Evolutionary conservation across 1,140 invertebrate genomes (phyloP).

Genomic region (Batillaria attramentaria): DNA sequence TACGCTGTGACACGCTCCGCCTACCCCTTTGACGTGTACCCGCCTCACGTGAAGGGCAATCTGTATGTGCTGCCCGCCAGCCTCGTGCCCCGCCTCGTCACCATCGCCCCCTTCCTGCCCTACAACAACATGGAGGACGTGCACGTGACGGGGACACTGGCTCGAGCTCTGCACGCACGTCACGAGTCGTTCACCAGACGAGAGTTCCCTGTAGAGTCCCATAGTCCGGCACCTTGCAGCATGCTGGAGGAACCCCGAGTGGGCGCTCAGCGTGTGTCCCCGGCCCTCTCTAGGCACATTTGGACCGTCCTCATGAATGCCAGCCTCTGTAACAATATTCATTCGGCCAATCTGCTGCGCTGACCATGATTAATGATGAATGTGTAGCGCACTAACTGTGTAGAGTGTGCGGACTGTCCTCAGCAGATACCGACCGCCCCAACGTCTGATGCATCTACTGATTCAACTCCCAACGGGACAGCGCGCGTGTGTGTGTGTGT

Average conservation of each 20-base stretch:
- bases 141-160: slow-evolving; percentile 63
- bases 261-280: neutral
- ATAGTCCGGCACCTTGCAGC: neutral
- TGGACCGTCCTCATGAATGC: slow-evolving; percentile 16
- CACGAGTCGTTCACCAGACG: slow-evolving; percentile 13
- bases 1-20: neutral
- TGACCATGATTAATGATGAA: neutral
- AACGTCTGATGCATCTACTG: neutral
- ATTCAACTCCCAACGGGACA: neutral
- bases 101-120: slow-evolving; percentile 40
- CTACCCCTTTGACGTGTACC: slow-evolving; percentile 48
- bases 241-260: neutral
- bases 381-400: too few relatives aligned
- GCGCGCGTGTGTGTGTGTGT: neutral
- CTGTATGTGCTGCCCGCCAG: slow-evolving; percentile 64
- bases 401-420: too few relatives aligned
- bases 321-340: too few relatives aligned
- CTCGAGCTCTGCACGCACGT: neutral
- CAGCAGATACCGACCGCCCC: too few relatives aligned
- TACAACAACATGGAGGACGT: slow-evolving; percentile 67
- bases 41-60: slow-evolving; percentile 60
- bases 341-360: neutral
- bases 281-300: neutral
- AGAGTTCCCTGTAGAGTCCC: neutral
- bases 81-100: slow-evolving; percentile 52